Evolutionary conservation across 37 sponge, comb jelly and placozoan species (phyloP), one percentile per base, ranked within the genome.

Genomic region (Aphrocallistes beatrix): DNA sequence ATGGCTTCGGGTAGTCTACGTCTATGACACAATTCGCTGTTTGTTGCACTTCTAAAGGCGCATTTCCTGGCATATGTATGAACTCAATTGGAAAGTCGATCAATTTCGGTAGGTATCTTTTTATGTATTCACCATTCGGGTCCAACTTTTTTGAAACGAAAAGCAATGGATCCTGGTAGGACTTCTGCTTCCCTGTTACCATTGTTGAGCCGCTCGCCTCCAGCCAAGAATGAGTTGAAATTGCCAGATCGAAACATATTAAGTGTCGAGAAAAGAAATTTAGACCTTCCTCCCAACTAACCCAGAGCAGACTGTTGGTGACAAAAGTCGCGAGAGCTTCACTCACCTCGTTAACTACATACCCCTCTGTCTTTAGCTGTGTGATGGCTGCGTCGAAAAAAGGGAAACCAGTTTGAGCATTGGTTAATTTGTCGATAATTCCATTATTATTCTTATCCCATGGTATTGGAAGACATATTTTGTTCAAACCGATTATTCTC

Each of bases 321-420:
- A 96, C 89, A 42, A 93, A 96, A n/a, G 89, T 87, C n/a, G 96
- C 93, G 0, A 93, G 86, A 30, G 88, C 84, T 51, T 90, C 89
- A 8, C 93, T 85, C 19, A 89, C 91, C 6, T 90, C 39, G 84
- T 91, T 90, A 37, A 91, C 93, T 30, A 90, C 90, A 89, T 89
- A 93, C 0, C 96, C 96, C 49, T 91, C 93, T 37, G 83, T 86
- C 0, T 87, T 84, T 28, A 87, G 49, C 86, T 96, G 96, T 30
- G 86, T 83, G 38, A 96, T 89, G 38, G 90, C 84, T 23, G 96
- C 96, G 91, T 96, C 96, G 40, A 96, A 91, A 87, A 89, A 91
- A 0, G 96, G 96, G 37, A 87, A 96, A 0, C 96, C 96, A 38
- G 96, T 96, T 36, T 81, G 36, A 0, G 92, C 96, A 32, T 90